Percentiles rank a stretch among this genome's conserved stretches.
Evolutionary conservation across 2,888 invertebrate species (phyloP).

Genomic region (Dione juno): DNA sequence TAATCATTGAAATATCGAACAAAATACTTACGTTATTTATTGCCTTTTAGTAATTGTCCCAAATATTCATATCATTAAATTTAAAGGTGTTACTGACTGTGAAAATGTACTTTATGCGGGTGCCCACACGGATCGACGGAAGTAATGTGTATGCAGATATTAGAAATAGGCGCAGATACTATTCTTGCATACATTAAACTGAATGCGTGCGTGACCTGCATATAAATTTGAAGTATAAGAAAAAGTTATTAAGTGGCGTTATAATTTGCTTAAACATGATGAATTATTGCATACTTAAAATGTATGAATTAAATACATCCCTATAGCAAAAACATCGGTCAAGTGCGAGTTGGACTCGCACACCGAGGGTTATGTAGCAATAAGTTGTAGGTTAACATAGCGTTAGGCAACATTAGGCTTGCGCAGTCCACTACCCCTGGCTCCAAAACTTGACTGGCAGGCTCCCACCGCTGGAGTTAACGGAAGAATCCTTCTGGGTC

Average conservation of each 20-base stretch:
- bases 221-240: conserved; percentile 51
- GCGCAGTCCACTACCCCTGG: too few species aligned
- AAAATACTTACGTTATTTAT: background rate
- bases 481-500: too few species aligned
- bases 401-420: too few species aligned
- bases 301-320: too few species aligned
- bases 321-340: too few species aligned
- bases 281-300: too few species aligned
- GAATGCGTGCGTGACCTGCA: conserved; percentile 64
- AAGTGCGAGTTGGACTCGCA: too few species aligned
- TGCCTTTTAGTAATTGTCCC: background rate
- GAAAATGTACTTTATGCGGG: conserved; percentile 63
- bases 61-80: conserved; percentile 5
- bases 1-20: too few species aligned
- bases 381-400: too few species aligned
- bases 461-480: too few species aligned
- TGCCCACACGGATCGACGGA: conserved; percentile 72
- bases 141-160: conserved; percentile 70
- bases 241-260: background rate
- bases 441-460: too few species aligned
- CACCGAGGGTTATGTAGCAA: too few species aligned
- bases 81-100: conserved; percentile 15
- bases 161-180: conserved; percentile 55
- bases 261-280: background rate
- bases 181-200: conserved; percentile 59